Evolutionary conservation across 2,113 vertebrate genomes (phyloP).

Genomic region (Piprites chloris): DNA sequence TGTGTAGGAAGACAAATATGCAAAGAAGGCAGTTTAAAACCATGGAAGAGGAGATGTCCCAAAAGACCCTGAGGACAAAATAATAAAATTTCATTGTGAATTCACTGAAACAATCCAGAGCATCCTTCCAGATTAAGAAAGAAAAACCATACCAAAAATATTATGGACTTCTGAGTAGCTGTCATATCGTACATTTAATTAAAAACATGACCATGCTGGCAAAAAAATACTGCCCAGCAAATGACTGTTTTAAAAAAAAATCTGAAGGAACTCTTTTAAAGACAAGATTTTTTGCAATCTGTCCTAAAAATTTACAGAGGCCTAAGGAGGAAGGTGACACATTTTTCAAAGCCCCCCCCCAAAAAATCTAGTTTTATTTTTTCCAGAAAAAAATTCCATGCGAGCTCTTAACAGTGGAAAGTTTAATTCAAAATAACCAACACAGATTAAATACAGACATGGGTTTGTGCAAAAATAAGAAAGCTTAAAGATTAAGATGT

Average conservation of each 20-base stretch:
- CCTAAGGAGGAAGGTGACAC: neutral
- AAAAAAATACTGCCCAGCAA: neutral
- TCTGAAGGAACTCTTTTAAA: neutral
- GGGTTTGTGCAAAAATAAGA: neutral
- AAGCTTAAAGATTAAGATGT: neutral
- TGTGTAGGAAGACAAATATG: neutral
- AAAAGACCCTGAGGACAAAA: neutral
- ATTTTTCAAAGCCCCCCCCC: neutral
- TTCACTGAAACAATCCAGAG: neutral
- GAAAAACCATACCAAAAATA: neutral
- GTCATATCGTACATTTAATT: neutral
- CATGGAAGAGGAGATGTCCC: neutral
- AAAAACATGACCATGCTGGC: fast-evolving
- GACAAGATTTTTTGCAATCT: neutral
- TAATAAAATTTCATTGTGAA: neutral
- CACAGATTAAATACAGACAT: neutral
- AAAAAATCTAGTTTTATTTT: neutral
- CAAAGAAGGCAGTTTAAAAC: neutral
- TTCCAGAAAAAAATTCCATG: neutral
- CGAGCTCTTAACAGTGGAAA: neutral
- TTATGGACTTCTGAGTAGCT: neutral
- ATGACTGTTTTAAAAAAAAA: neutral
- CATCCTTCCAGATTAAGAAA: neutral
- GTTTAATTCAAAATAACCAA: neutral
- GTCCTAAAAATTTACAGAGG: neutral